Percentiles rank a stretch among this genome's conserved stretches.
phyloP scores from a whole-genome alignment of 92 coral and sea anemone species.

The Porites cylindrica region DNA sequence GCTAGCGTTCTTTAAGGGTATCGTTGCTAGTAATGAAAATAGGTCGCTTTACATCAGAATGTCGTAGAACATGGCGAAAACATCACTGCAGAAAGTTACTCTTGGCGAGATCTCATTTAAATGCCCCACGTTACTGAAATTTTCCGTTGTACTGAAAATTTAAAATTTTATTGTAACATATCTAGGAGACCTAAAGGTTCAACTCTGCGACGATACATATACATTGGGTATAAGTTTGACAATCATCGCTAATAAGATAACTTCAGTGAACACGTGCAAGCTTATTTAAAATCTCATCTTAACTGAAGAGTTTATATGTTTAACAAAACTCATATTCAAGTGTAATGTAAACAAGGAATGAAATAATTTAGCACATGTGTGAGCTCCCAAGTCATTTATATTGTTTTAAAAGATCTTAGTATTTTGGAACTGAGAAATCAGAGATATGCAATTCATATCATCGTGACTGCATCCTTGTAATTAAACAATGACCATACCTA shows the following conservation, averaged over 20 bases:
- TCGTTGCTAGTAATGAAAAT: neutral
- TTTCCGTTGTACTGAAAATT: neutral
- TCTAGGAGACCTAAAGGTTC: neutral
- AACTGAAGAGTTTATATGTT: neutral
- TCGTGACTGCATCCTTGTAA: too few species aligned
- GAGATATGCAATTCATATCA: too few species aligned
- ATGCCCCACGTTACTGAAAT: neutral
- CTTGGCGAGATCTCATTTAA: too few species aligned
- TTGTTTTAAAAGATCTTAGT: neutral
- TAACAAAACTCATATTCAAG: neutral
- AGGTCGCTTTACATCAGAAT: too few species aligned
- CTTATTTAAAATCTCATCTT: neutral
- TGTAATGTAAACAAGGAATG: neutral
- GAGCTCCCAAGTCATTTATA: neutral
- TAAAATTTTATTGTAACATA: neutral
- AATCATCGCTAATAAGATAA: too few species aligned
- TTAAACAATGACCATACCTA: too few species aligned
- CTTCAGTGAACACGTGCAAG: slow-evolving; percentile 4
- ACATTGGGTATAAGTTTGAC: too few species aligned
- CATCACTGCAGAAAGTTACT: too few species aligned
- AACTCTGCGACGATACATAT: too few species aligned
- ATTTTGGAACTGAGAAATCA: too few species aligned
- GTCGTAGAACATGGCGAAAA: too few species aligned
- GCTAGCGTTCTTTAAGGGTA: neutral
- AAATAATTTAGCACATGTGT: neutral